A percentile compares a stretch with the other conserved stretches of the same genome.
phyloP scores from a whole-genome alignment of 2,797 vertebrate genomes.

The Passerculus sandwichensis region DNA sequence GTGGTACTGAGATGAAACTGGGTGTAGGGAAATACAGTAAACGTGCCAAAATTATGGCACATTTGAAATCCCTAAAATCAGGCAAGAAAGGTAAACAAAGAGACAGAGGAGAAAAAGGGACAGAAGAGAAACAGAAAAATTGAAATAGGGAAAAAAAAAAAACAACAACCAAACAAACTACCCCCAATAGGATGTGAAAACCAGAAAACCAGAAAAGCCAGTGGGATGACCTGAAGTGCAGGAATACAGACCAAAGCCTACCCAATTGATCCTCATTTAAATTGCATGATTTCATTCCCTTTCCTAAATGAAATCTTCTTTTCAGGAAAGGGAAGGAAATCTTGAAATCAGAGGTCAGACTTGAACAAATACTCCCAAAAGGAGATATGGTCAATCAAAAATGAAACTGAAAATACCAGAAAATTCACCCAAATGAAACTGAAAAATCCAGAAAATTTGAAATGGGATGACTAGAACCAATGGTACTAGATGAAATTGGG shows the following conservation, averaged over 20 bases:
- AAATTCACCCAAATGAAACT: background rate
- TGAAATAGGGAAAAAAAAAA: background rate
- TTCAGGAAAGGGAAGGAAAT: background rate
- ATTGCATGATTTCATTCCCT: background rate
- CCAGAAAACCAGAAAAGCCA: background rate
- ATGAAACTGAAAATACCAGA: background rate
- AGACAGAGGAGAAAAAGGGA: background rate
- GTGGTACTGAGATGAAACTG: background rate
- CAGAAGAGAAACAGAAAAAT: background rate
- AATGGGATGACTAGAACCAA: background rate
- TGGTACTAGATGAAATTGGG: background rate
- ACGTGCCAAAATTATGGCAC: background rate
- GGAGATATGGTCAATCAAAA: background rate
- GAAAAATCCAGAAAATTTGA: background rate
- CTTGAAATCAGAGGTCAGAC: background rate
- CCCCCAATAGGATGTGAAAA: background rate
- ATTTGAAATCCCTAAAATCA: background rate
- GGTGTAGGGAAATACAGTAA: background rate
- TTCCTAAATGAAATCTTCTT: background rate
- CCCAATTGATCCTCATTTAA: background rate
- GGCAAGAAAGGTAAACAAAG: background rate
- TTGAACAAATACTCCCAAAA: background rate
- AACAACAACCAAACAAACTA: background rate
- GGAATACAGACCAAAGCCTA: background rate
- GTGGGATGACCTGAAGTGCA: background rate